Evolutionary conservation across 1,140 invertebrate species (phyloP), one percentile per base, ranked within the genome.

Genomic region (Aculops lycopersici): DNA sequence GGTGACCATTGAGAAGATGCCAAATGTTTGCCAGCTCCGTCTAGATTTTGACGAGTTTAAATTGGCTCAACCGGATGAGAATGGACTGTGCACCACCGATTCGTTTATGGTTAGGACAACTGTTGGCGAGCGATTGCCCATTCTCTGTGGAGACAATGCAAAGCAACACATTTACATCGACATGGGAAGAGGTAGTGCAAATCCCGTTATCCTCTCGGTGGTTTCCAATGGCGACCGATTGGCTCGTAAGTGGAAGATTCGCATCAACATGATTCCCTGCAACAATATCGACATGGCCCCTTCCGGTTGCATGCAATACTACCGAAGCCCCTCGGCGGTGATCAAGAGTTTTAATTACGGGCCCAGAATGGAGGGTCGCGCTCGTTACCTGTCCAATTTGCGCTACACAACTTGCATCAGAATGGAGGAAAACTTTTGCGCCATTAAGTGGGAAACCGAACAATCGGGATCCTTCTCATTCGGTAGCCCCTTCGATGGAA

Each of bases 381-480:
- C 75, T 0, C 57, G 73, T 13, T 75, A 80, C 50, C 58, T 81
- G 1, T 75, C 74, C 19, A 80, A 80, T 55, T 74, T 80, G 52
- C 74, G 80, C 50, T 83, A 81, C 53, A 73, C 73, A 41, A 70
- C 76, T 37, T 83, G 77, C 51, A 65, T 81, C 15, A 56, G 77
- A 20, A 70, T 68, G 45, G 77, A 81, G 51, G 64, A 71, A 43
- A 81, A 80, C 51, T 83, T 81, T 52, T 81, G 77, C 48, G 71
- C 74, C 1, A 74, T 83, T 37, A 49, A 48, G 38, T 50, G 49
- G 49, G 49, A 50, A 35, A 50, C 49, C 3, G 48, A 47, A 38
- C 41, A 36, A 13, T 37, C 39, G 3, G 46, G 46, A 4, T 41
- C 49, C 3, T 50, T 50, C 36, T 42, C 46, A 8, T 50, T 45